Evolutionary conservation across 2,797 vertebrate species (phyloP), one percentile per base, ranked within the genome.

Genomic region (Tarsius wallacei): DNA sequence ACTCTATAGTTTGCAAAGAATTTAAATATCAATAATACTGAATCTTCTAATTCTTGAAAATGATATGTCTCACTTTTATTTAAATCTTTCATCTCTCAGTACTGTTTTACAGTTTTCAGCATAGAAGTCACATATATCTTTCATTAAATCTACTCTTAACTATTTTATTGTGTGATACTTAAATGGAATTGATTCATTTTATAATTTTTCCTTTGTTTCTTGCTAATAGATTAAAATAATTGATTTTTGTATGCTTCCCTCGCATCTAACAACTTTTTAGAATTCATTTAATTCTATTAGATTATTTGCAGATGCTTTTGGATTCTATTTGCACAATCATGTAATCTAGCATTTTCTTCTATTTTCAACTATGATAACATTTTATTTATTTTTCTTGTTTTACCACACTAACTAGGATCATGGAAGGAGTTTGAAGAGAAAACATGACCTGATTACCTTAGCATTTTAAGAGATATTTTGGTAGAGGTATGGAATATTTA

Each of bases 231-330:
- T 71, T 63, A 77, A 87, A 87, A 82, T 42, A 81, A 87, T 55
- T 87, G 33, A 63, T 90, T 76, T 85, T 81, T 59, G 2, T 28
- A 87, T 61, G 3, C 91, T 68, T 88, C 53, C 42, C 49, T 78
- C 87, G 26, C 51, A 77, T 86, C 36, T 85, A 83, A n/a, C 26
- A 90, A 90, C 49, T 73, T 71, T 53, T 4, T 78, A 80, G 80
- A 74, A 83, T 51, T 91, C 87, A 84, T 4, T 78, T 83, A 68
- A 55, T 93, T 94, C 26, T 66, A 49, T 91, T 81, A 93, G 15
- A 33, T 68, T 24, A 61, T 84, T 87, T 77, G 19, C 49, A 82
- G 28, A 51, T 92, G 6, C 7, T 66, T 74, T 42, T 24, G 53
- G 21, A 36, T 61, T 89, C n/a, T 36, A 11, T 49, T 76, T 82